Conservation (phyloP, 2,113 vertebrate genomes). For the Carettochelys insculpta region DNA sequence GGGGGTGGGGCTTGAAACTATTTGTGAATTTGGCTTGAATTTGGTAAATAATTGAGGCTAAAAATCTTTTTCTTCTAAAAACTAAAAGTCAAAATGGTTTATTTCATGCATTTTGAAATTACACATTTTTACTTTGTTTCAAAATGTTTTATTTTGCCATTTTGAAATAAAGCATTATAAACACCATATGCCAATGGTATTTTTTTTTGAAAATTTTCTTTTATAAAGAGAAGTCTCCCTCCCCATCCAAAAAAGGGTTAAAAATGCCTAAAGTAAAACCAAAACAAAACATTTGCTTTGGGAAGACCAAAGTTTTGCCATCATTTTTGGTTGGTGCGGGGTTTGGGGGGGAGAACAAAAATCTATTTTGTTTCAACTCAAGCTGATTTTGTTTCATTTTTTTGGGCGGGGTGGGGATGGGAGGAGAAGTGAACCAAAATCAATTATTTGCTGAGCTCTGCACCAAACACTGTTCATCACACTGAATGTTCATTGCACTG, state of each 20-base stretch:
- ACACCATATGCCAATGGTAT: not conserved
- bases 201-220: not conserved
- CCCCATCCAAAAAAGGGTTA: not conserved
- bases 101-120: not conserved
- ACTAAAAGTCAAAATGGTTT: not conserved
- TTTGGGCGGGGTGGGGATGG: too few relatives aligned
- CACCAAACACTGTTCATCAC: not conserved
- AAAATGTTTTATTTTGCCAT: not conserved
- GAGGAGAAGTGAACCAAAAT: not conserved
- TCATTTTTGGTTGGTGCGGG: too few relatives aligned
- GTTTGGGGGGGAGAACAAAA: not conserved
- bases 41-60: not conserved
- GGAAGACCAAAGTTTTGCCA: not conserved
- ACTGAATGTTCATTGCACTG: not conserved
- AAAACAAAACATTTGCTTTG: not conserved
- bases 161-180: not conserved
- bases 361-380: not conserved
- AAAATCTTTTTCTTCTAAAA: not conserved
- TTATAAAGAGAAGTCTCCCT: not conserved
- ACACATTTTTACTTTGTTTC: not conserved
- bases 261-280: not conserved
- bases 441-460: not conserved
- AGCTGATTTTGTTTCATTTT: not conserved
- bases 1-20: too few relatives aligned
- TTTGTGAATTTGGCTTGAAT: not conserved